Base-by-base conservation (phyloP, 2,113 vertebrate genomes). In the Hoplias malabaricus region DNA sequence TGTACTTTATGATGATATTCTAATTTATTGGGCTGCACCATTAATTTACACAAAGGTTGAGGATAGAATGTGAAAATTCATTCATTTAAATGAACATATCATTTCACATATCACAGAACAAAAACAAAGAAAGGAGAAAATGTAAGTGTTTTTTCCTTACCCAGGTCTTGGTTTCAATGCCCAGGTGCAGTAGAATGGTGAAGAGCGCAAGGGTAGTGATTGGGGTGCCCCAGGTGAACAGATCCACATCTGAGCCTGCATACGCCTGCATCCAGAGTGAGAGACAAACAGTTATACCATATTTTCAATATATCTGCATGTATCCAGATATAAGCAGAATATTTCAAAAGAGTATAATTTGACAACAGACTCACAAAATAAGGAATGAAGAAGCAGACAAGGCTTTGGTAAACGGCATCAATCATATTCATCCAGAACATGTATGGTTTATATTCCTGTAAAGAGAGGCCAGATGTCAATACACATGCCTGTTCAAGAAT, bases 401-500 rank as follows among this genome's bases (percentile, higher is more conserved):
- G 92, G 86, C 97, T 99, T 92, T 99, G 98, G 92, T 99, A 98
- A 86, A 96, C 91, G 12, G 96, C 97, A 77, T 99, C 98, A 0
- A 96, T 94, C 97, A 99, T 99, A 84, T 96, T 99, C 87, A 97
- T 92, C 98, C 98, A 99, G 91, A 99, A 99, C 88, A 98, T 94
- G 1, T 94, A 93, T 50, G 96, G 97, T 76, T 95, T 93, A 74
- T 98, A 99, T 83, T 98, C 98, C 97, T 99, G 86, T 2, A 80
- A 84, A 77, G 29, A 75, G 19, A 70, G 65, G 14, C 34, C 43
- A 54, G 50, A 54, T 21, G 29, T 12, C 61, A 38, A 21, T 40
- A 23, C 29, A 65, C 12, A 48, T 1, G 5, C 27, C 21, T n/a
- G 1, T 5, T 12, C 5, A 10, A 11, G 48, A 6, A 53, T 19